phyloP scores from a whole-genome alignment of 2,888 invertebrate genomes.

The Drosophila robusta region DNA sequence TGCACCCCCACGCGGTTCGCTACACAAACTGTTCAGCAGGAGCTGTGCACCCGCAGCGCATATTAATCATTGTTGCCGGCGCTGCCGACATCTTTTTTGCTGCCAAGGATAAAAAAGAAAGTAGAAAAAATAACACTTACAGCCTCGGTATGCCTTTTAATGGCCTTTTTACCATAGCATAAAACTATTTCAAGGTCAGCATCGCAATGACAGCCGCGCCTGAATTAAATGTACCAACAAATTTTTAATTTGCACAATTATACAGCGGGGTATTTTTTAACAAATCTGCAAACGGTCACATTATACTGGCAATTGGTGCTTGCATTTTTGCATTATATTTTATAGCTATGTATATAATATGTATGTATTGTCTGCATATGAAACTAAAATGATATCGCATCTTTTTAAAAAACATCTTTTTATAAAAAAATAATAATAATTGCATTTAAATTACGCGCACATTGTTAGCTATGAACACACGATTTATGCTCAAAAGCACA shows the following conservation, averaged over 20 bases:
- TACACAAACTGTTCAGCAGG: constrained; percentile 2
- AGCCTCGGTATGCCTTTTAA: constrained; percentile 41
- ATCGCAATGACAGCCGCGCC: constrained; percentile 41
- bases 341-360: background rate
- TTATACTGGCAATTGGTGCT: background rate
- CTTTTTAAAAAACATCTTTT: background rate
- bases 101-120: constrained; percentile 50
- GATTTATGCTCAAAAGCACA: too few species aligned
- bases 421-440: background rate
- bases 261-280: constrained; percentile 6
- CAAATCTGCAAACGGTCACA: constrained; percentile 1
- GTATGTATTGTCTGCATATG: background rate
- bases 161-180: constrained; percentile 35
- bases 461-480: too few species aligned
- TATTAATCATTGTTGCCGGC: constrained; percentile 69
- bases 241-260: constrained; percentile 47
- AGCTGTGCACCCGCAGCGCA: constrained; percentile 57
- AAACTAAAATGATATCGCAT: too few species aligned
- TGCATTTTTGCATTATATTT: background rate
- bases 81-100: constrained; percentile 38
- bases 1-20: background rate
- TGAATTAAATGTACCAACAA: constrained; percentile 41
- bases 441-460: too few species aligned
- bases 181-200: constrained; percentile 45
- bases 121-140: constrained; percentile 51